Evolutionary conservation across 2,888 invertebrate genomes (phyloP).

Genomic region (Tolmerus cingulatus): DNA sequence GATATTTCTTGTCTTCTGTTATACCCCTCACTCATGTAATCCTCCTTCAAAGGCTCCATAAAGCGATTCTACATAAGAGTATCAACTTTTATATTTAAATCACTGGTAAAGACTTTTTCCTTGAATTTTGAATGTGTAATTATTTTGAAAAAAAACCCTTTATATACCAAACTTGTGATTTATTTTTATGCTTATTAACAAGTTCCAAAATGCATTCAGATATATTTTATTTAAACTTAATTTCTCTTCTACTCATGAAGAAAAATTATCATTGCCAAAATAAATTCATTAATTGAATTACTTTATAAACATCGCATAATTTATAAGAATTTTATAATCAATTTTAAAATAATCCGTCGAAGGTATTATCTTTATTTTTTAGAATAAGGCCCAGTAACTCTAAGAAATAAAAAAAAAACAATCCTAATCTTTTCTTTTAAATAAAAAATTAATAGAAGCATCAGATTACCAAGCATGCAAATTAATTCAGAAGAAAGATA

Average conservation of each 20-base stretch:
- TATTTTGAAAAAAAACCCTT: too few species aligned
- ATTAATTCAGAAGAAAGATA: background rate
- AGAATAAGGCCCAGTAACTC: background rate
- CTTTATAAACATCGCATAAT: background rate
- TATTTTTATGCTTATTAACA: too few species aligned
- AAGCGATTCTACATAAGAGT: too few species aligned
- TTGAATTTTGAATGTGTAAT: too few species aligned
- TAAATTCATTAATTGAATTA: background rate
- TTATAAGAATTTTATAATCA: background rate
- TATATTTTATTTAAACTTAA: too few species aligned
- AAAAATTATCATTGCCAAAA: background rate
- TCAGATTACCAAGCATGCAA: slow-evolving; percentile 11
- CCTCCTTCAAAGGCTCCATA: too few species aligned
- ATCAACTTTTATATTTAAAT: too few species aligned
- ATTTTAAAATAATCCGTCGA: background rate
- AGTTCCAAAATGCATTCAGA: too few species aligned
- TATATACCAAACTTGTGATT: too few species aligned
- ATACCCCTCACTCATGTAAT: too few species aligned
- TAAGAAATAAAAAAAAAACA: background rate
- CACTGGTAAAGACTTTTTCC: too few species aligned
- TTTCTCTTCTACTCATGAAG: background rate
- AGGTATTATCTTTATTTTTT: background rate
- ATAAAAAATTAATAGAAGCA: background rate
- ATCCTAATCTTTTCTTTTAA: background rate
- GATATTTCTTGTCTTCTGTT: too few species aligned